Evolutionary conservation across 1,140 invertebrate genomes (phyloP), one percentile per base, ranked within the genome.

Genomic region (Geopemphigus sp.): DNA sequence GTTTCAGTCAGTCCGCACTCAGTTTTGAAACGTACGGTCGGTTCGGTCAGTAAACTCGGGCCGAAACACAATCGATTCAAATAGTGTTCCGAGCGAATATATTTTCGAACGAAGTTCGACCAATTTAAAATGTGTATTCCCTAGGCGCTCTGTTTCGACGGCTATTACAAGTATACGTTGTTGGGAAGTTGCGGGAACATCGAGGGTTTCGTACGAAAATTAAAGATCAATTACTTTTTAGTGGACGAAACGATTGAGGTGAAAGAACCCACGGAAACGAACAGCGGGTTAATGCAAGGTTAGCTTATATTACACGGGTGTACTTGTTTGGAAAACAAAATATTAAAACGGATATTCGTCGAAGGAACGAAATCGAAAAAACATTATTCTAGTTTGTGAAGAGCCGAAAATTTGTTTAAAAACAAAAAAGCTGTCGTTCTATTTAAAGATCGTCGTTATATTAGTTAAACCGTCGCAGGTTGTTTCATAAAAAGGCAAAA

Each of bases 401-500:
- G 15, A 53, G n/a, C n/a, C n/a, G n/a, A n/a, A n/a, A n/a, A 4
- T 39, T 54, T 54, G 53, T 54, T 54, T 19, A 14, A 17, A 19
- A 15, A 54, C 53, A 6, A 3, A 54, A 19, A 39, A 8, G 32
- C 32, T 3, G 32, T 8, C n/a, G n/a, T n/a, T n/a, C n/a, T n/a
- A n/a, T n/a, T n/a, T n/a, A n/a, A n/a, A 8, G 32, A 39, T 39
- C 32, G 32, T 39, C 32, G 32, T 4, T 39, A 39, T 4, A 39
- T 39, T n/a, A n/a, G n/a, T 8, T 39, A 39, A 39, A 39, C 32
- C 3, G 32, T 15, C 19, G 8, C 24, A 78, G 74, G 74, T 26
- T 78, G 74, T 61, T 50, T 78, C n/a, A 78, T 78, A 50, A 78
- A 61, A 50, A 59, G 22, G 45, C 74, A 78, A 47, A 63, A 29